A percentile compares a stretch with the other conserved stretches of the same genome.
Evolutionary conservation across 2,113 vertebrate species (phyloP).

Genomic region (Proterorhinus semilunaris): DNA sequence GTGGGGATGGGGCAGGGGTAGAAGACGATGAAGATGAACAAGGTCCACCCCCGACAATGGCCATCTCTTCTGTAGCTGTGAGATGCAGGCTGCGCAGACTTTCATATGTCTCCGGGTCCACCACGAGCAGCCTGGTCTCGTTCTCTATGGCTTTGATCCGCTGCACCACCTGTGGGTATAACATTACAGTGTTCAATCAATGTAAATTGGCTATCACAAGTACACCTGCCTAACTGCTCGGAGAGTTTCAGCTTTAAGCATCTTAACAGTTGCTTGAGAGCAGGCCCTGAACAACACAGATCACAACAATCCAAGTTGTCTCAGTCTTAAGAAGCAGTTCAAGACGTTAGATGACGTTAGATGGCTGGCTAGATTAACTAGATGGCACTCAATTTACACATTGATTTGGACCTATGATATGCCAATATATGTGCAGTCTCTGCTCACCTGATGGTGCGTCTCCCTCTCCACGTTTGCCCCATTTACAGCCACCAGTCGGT

Average conservation of each 20-base stretch:
- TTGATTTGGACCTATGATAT: not conserved
- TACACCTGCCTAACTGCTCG: not conserved
- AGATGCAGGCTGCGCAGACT: constrained; percentile 84
- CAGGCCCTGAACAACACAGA: not conserved
- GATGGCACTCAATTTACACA: too few relatives aligned
- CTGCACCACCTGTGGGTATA: constrained; percentile 86
- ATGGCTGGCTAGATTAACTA: too few relatives aligned
- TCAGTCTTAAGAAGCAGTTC: too few relatives aligned
- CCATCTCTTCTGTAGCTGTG: constrained; percentile 88
- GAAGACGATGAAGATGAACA: constrained; percentile 11
- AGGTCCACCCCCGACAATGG: constrained; percentile 56
- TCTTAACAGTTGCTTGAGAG: not conserved
- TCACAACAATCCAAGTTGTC: constrained; percentile 2
- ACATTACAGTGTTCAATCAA: not conserved
- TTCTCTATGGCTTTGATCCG: constrained; percentile 89
- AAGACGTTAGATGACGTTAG: too few relatives aligned
- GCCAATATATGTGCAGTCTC: not conserved
- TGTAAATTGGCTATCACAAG: not conserved
- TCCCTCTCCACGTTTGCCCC: constrained; percentile 91
- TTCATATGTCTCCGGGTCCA: constrained; percentile 91
- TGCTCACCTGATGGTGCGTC: constrained; percentile 89
- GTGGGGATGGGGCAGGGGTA: constrained; percentile 37
- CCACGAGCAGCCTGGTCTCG: constrained; percentile 89
- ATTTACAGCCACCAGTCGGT: constrained; percentile 91
- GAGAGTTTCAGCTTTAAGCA: not conserved